Evolutionary conservation across 2,888 invertebrate genomes (phyloP), one percentile per base, ranked within the genome.

Genomic region (Pemphredon lugubris): DNA sequence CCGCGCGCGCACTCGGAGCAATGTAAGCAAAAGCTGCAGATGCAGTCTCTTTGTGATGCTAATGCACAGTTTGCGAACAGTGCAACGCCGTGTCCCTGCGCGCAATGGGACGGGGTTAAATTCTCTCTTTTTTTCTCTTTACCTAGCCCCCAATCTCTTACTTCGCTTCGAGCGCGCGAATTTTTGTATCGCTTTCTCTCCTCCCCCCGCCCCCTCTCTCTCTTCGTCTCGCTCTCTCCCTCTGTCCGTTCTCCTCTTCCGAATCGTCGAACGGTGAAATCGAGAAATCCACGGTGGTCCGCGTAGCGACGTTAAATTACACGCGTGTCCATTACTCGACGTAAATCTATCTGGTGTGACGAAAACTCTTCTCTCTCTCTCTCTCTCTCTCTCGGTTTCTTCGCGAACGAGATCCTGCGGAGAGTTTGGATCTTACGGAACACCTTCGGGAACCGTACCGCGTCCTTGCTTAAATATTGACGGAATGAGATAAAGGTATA

Each of bases 401-500:
- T 42, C 20, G 45, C 51, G 65, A 55, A 75, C 47, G 51, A 50
- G 45, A 51, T 45, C 23, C 34, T n/a, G 16, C 14, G 20, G n/a
- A 21, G 32, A n/a, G 30, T 53, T 37, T 39, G 20, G 11, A 14
- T 9, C 20, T 14, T 34, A 20, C 9, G 20, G 44, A 30, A 20
- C 14, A 13, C 16, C 45, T 42, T 34, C 11, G 13, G 42, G 21
- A 30, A 9, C 61, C 26, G 14, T 14, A 14, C 48, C 42, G 18
- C 55, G 67, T 68, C 50, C 63, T 64, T 68, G 64, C 45, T 80
- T 82, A 84, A 85, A 85, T 84, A 84, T 85, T 84, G 84, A 83
- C 84, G 80, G 74, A 83, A 83, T 81, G 77, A 81, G 81, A 84
- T 83, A 84, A 84, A 84, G 77, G 81, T 84, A 83, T 85, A 81